A percentile compares a stretch with the other conserved stretches of the same genome.
These are phyloP conservation scores for Hippocampus comes DNA, from an alignment of 2,113 vertebrate species.

Conservation along the genomic window DNA sequence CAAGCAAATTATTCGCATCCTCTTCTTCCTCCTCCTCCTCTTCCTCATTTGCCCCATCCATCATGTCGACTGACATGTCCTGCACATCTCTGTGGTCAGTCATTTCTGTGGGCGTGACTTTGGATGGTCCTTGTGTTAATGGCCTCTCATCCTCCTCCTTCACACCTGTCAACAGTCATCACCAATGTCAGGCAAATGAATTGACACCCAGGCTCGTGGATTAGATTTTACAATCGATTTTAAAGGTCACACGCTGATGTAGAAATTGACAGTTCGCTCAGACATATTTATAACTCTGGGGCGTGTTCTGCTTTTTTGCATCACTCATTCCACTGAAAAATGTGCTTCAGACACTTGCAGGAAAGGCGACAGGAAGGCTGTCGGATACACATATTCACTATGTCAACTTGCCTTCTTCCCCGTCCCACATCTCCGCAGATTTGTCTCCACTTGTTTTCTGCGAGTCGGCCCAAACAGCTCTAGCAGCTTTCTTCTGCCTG, in stretches of 20 bases:
- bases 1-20: conserved; percentile 35
- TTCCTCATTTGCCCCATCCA: conserved; percentile 37
- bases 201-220: background rate
- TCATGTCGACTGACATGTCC: conserved; percentile 47
- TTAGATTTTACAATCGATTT: background rate
- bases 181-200: background rate
- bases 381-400: background rate
- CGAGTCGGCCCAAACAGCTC: conserved; percentile 70
- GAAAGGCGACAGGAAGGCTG: background rate
- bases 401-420: conserved; percentile 76
- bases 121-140: conserved; percentile 62
- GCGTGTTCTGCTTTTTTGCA: background rate
- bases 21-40: conserved; percentile 44
- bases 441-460: conserved; percentile 71
- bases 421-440: conserved; percentile 83
- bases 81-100: conserved; percentile 50
- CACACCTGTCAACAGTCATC: conserved; percentile 51
- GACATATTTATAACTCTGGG: background rate
- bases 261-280: background rate
- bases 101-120: conserved; percentile 59
- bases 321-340: background rate
- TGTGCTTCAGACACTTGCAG: background rate
- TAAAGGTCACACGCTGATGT: background rate
- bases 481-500: conserved; percentile 69
- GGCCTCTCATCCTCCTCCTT: conserved; percentile 74